A percentile compares a stretch with the other conserved stretches of the same genome.
phyloP scores from a whole-genome alignment of 2,797 vertebrate genomes.

The Aldrovandia affinis region DNA sequence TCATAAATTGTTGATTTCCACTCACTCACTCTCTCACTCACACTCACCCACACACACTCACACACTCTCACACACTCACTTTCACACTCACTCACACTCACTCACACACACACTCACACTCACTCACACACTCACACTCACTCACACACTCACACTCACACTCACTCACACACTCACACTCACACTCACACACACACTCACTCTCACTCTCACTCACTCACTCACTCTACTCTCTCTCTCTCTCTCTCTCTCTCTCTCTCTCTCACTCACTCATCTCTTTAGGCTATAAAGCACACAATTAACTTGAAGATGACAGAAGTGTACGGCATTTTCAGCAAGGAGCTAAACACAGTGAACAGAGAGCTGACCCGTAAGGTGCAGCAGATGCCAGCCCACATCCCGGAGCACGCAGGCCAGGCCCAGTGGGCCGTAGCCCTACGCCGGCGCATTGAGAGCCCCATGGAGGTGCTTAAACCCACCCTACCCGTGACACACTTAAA shows the following conservation, averaged over 20 bases:
- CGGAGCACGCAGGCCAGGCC: conserved; percentile 69
- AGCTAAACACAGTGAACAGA: conserved; percentile 72
- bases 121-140: conserved; percentile 22
- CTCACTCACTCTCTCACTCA: not conserved
- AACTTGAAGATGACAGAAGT: conserved; percentile 71
- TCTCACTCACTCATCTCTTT: conserved; percentile 16
- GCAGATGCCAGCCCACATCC: conserved; percentile 65
- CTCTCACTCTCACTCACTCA: not conserved
- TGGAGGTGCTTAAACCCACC: conserved; percentile 66
- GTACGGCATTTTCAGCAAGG: conserved; percentile 65
- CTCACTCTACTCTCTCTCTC: too few relatives aligned
- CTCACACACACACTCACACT: conserved; percentile 5
- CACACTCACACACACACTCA: not conserved
- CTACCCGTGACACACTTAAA: too few relatives aligned
- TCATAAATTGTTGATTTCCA: too few relatives aligned
- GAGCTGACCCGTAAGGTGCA: conserved; percentile 59
- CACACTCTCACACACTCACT: too few relatives aligned
- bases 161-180: not conserved
- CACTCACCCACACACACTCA: too few relatives aligned
- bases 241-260: not conserved
- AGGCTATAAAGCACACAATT: conserved; percentile 74
- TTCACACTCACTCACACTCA: conserved; percentile 22
- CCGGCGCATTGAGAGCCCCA: conserved; percentile 67
- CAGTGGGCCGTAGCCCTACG: conserved; percentile 69
- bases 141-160: conserved; percentile 38